Evolutionary conservation across 2,888 invertebrate species (phyloP), one percentile per base, ranked within the genome.

Genomic region (Coremacera marginata): DNA sequence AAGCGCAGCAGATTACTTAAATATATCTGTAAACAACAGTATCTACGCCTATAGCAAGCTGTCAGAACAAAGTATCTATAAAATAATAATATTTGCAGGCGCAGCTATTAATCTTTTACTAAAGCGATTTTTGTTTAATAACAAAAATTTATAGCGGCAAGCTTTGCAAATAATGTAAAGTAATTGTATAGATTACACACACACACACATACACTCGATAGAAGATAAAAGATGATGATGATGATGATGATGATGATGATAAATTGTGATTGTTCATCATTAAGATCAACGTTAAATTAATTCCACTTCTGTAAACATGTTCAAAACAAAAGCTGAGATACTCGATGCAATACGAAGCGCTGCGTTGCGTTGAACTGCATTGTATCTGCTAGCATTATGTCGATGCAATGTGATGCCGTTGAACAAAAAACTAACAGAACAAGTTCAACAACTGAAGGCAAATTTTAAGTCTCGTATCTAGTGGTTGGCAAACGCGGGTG

Each of bases 221-320:
- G 57, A 57, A 19, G 19, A 14, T 5, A 14, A 25, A 60, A 27
- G 8, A 19, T 4, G 4, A 19, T 9, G 57, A 60, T 9, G 8
- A 22, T 14, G 8, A 22, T 19, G 25, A 19, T 8, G 60, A 25
- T 19, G 25, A n/a, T n/a, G 5, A 27, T 22, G 62, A 27, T 8
- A 3, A 27, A 14, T 2, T 9, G 9, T 14, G 62, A 7, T 27
- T 62, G 27, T 25, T 63, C 16, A 8, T n/a, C 8, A 31, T 14
- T 14, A 14, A 22, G 57, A 19, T 4, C 25, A 60, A 27, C 19
- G 57, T 27, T 22, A 27, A 44, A 49, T 73, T 62, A n/a, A 57
- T 71, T 71, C 57, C 71, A 57, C 57, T 57, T 34, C 16, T 71
- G 57, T 71, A 14, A 37, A 60, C 71, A 22, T 57, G 71, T 71